These are phyloP conservation scores for Terrapene triunguis DNA, from an alignment of 2,113 vertebrate species.

Conservation along the genomic window DNA sequence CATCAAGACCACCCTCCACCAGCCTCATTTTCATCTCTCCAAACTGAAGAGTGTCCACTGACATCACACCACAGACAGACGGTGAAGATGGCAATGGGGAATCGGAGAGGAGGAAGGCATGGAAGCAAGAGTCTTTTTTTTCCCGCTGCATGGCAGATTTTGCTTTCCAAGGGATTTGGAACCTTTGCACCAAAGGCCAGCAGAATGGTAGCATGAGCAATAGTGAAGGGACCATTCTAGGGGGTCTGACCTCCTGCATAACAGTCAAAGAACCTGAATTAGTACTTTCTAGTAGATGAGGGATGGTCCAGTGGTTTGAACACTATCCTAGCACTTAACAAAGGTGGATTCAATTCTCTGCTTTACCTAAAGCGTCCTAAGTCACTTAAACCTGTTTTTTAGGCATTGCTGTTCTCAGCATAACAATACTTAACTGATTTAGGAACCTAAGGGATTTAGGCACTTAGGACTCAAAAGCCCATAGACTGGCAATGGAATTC, in stretches of 20 bases:
- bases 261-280: not conserved
- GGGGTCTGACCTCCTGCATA: not conserved
- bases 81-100: no score
- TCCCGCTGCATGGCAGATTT: rapidly evolving
- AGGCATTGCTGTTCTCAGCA: not conserved
- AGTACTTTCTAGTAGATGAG: not conserved
- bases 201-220: not conserved
- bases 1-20: not conserved
- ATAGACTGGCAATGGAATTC: not conserved
- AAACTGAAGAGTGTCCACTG: not conserved
- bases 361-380: not conserved
- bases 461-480: not conserved
- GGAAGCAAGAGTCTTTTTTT: not conserved
- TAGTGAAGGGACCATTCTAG: not conserved
- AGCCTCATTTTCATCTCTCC: not conserved
- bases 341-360: not conserved
- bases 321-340: not conserved
- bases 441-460: not conserved
- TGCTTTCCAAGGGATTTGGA: not conserved
- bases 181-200: not conserved
- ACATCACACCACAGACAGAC: not conserved
- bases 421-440: not conserved
- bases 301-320: not conserved
- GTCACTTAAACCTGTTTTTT: not conserved
- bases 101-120: not conserved